phyloP scores from a whole-genome alignment of 2,797 vertebrate genomes.

The Crossoptilon crossoptilon region DNA sequence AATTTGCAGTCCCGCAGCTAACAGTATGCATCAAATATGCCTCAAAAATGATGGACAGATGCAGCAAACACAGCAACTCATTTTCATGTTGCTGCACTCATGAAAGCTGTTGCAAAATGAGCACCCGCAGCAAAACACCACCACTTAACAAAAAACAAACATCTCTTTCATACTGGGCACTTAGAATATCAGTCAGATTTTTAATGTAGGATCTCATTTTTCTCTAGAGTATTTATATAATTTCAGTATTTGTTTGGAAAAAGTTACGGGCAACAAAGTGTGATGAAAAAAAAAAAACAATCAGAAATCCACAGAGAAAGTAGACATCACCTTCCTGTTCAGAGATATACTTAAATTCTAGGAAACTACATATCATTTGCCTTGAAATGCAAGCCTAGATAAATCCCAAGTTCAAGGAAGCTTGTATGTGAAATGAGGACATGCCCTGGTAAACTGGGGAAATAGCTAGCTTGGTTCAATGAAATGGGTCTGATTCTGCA shows the following conservation, averaged over 20 bases:
- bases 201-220: neutral
- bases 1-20: slow-evolving; percentile 1
- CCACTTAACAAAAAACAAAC: neutral
- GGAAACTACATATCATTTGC: neutral
- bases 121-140: neutral
- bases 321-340: neutral
- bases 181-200: neutral
- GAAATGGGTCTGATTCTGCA: neutral
- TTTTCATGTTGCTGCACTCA: slow-evolving; percentile 4
- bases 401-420: neutral
- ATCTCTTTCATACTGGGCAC: neutral
- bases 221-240: neutral
- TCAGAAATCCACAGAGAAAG: neutral
- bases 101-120: neutral
- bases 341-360: neutral
- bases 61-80: neutral
- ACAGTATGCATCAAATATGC: neutral
- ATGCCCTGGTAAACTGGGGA: neutral
- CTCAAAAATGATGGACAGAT: neutral
- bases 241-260: neutral
- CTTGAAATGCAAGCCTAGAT: neutral
- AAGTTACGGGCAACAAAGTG: neutral
- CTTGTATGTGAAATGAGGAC: rapidly evolving
- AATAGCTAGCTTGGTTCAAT: neutral
- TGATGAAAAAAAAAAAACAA: neutral